Evolutionary conservation across 2,797 vertebrate species (phyloP), one percentile per base, ranked within the genome.

Genomic region (Molossus molossus): DNA sequence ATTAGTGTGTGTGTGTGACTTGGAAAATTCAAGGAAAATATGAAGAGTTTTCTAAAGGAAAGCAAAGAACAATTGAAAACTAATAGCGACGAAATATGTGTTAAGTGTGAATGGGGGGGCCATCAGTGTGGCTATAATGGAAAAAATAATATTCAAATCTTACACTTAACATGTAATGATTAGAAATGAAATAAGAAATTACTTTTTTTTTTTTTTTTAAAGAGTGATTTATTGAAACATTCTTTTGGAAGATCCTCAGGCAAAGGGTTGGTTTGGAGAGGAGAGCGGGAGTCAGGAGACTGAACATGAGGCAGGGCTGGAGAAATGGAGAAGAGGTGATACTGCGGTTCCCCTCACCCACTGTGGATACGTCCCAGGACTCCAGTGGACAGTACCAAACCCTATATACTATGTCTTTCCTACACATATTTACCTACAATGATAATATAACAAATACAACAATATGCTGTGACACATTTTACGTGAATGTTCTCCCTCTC

Each of bases 1-100:
- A 33, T 67, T 9, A 33, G 33, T 67, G 17, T 67, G 29, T 64
- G 18, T 67, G 6, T 65, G 82, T 60, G 20, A 86, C n/a, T 72
- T 89, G 20, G 25, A 92, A 89, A 83, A 83, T 67, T 83, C n/a
- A 93, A 76, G 21, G 15, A 10, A 83, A 83, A 15, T 72, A 11
- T 50, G 27, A 83, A 72, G 14, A 1, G 1, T 77, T 94, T 60
- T 60, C 40, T 90, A 77, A 69, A 37, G 33, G 23, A 67, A 90
- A 65, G 13, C 37, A 11, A 85, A 65, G 17, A 85, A 50, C 9
- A 87, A 45, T 33, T 53, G 55, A 57, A 88, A 83, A 87, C 7
- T 57, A 73, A 82, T 29, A 55, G 6, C 45, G 7, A 81, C 89
- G 11, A 85, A 79, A 48, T 84, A n/a, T 2, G 0, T 10, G 33